Base-by-base conservation (phyloP, 2,888 invertebrate species). In the Ellobium chinense region DNA sequence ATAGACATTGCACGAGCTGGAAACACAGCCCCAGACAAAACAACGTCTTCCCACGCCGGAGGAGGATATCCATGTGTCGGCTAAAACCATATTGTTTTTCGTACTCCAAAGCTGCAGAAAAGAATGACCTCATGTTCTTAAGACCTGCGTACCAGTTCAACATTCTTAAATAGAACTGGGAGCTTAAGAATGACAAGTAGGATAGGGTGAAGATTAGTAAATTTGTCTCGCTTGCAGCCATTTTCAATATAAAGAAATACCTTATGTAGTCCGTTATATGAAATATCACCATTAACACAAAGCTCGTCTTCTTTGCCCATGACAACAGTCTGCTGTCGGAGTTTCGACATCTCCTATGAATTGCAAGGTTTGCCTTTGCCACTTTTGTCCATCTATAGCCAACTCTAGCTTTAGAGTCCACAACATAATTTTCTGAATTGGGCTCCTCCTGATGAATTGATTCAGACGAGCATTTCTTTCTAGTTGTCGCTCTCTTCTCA, bases 11-110 rank as follows among this genome's bases (percentile, higher is more conserved):
- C n/a, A 65, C 58, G 18, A 68, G 39, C 39, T 77, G 77, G n/a
- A 68, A 29, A n/a, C 24, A 37, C 1, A 77, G 56, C 3, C 66
- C 77, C 1, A 68, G 12, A 29, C 68, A 62, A 12, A 78, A 78
- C 21, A 78, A 27, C 7, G 56, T 54, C 1, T 37, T 29, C 3
- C 54, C 29, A 2, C 24, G 39, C 34, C 37, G 31, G 14, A 62
- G 27, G 14, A 27, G 29, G 7, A n/a, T 56, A 24, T 39, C 46
- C 36, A 78, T 70, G 21, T 70, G 37, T 4, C 68, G 31, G 31
- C 62, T 69, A 31, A 78, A 70, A 39, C 62, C 62, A 39, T 62
- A 78, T 31, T 54, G 60, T 7, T 29, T 70, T 24, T 78, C 78
- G 39, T 70, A 78, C 27, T 62, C 54, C 5, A 29, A 27, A 0